phyloP scores from a whole-genome alignment of 1,140 invertebrate species.

The Heterodera schachtii region DNA sequence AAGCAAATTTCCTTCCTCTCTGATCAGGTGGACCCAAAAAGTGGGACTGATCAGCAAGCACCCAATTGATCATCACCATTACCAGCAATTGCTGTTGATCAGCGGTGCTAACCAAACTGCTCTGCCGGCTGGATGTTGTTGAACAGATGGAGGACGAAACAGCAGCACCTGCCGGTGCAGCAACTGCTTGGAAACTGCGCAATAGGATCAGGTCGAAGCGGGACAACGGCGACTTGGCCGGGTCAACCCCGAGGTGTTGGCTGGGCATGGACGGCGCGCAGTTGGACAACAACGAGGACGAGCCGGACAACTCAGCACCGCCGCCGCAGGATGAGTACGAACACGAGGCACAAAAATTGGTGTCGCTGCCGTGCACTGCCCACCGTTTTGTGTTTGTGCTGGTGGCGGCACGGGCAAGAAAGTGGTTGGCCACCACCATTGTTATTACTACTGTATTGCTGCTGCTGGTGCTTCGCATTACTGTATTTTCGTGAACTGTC shows the following conservation, averaged over 20 bases:
- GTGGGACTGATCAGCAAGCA: no score
- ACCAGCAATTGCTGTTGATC: conserved; percentile 8
- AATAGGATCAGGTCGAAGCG: conserved; percentile 33
- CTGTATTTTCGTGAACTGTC: no score
- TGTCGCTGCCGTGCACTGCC: no score
- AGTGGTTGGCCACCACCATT: no score
- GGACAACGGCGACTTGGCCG: conserved; percentile 16
- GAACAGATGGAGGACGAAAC: neutral
- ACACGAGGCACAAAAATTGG: no score
- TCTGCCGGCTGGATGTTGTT: conserved; percentile 4
- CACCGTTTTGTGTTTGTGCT: no score
- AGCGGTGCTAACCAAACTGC: conserved; percentile 1
- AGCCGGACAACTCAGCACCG: neutral
- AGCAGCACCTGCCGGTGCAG: conserved; percentile 5
- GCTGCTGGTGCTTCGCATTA: no score
- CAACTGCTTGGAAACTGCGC: conserved; percentile 30
- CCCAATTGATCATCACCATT: neutral
- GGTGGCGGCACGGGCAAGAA: no score
- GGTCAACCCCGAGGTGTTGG: neutral
- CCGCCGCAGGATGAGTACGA: no score
- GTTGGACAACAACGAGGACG: neutral
- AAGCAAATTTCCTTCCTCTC: no score
- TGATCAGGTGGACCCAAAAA: no score
- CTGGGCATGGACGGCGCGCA: neutral
- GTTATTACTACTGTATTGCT: no score